Conservation (phyloP, 2,888 invertebrate species). For the Sphecodes monilicornis region DNA sequence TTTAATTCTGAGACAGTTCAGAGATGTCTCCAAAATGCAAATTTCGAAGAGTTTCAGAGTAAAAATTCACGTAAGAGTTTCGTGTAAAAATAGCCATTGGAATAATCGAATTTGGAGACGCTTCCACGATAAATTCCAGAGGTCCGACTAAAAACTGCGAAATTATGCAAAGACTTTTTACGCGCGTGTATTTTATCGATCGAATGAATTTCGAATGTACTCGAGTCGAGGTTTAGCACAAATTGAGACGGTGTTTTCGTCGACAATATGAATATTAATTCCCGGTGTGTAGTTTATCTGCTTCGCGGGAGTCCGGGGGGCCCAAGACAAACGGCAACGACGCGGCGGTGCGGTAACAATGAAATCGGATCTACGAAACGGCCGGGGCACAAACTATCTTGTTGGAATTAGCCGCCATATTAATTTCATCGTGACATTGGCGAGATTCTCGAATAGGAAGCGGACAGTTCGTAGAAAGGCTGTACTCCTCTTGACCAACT, state of each 20-base stretch:
- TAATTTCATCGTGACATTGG: constrained; percentile 46
- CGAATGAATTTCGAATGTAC: neutral
- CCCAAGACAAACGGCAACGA: neutral
- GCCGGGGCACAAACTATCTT: neutral
- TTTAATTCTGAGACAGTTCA: too few relatives aligned
- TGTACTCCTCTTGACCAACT: constrained; percentile 17
- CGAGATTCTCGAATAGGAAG: constrained; percentile 54
- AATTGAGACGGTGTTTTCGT: neutral
- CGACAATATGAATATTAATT: neutral
- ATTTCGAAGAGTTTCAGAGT: too few relatives aligned
- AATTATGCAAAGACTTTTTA: neutral
- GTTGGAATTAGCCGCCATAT: constrained; percentile 20
- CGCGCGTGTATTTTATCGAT: neutral
- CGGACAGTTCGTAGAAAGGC: constrained; percentile 55
- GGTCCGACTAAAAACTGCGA: neutral
- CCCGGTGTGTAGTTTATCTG: neutral
- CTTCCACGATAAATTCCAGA: neutral
- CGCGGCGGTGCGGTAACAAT: neutral
- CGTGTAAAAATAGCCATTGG: neutral
- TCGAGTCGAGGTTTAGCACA: neutral
- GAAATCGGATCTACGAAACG: constrained; percentile 19
- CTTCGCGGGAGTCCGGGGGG: neutral
- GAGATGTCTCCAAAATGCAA: too few relatives aligned
- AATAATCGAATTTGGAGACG: neutral
- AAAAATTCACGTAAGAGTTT: neutral